Conservation (phyloP, 1,140 invertebrate genomes). For the Apis laboriosa region DNA sequence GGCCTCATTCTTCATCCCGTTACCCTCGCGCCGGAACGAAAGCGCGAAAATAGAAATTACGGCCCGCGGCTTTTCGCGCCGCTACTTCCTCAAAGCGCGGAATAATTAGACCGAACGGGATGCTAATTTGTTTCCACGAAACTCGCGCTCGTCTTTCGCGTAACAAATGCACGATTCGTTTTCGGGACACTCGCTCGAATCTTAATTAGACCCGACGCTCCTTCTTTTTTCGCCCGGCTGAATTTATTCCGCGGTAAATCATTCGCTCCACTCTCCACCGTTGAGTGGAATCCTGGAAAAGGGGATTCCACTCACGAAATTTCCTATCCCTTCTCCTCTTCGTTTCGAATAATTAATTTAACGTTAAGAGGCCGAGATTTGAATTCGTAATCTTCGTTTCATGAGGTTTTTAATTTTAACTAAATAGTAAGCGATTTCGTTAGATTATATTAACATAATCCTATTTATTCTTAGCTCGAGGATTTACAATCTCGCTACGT, state of each 20-base stretch:
- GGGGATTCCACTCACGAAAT: too few species aligned
- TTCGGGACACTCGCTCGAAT: not conserved
- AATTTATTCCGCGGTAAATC: conserved; percentile 31
- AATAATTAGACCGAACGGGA: conserved; percentile 38
- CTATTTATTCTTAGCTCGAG: too few species aligned
- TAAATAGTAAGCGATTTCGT: too few species aligned
- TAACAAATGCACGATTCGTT: conserved; percentile 40
- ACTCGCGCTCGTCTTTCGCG: not conserved
- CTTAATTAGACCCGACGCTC: conserved; percentile 30
- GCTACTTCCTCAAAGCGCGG: conserved; percentile 41
- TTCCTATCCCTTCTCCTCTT: too few species aligned
- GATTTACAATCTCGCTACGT: too few species aligned
- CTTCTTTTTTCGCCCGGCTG: not conserved
- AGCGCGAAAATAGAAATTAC: conserved; percentile 69
- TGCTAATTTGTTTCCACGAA: conserved; percentile 30
- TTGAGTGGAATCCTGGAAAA: not conserved
- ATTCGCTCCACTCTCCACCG: not conserved
- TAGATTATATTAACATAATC: too few species aligned
- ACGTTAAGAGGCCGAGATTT: too few species aligned
- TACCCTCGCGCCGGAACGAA: conserved; percentile 56
- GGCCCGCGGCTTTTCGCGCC: conserved; percentile 6
- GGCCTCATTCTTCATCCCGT: conserved; percentile 76
- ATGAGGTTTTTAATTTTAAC: too few species aligned
- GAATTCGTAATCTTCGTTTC: too few species aligned
- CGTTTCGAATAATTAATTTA: too few species aligned